A percentile compares a stretch with the other conserved stretches of the same genome.
Evolutionary conservation across 2,888 invertebrate species (phyloP).

Genomic region (Ophion slaviceki): DNA sequence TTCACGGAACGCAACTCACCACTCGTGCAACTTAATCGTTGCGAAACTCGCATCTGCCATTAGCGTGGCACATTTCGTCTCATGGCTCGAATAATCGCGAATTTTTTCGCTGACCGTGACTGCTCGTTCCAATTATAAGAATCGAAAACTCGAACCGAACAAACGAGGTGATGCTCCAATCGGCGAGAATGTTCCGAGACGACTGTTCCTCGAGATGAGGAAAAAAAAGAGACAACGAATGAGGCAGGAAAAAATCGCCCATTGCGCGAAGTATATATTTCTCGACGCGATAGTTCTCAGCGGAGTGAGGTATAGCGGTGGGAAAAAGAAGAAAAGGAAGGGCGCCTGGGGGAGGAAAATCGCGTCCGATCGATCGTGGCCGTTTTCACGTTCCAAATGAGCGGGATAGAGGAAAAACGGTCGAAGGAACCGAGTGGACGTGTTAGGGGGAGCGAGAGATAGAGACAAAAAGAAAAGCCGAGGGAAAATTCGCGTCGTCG

Average conservation of each 20-base stretch:
- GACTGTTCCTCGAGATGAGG: conserved; percentile 34
- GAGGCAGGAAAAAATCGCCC: conserved; percentile 18
- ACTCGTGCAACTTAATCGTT: not conserved
- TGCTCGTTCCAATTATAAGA: conserved; percentile 29
- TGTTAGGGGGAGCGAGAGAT: conserved; percentile 49
- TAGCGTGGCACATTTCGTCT: not conserved
- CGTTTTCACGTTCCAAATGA: conserved; percentile 70
- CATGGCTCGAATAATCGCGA: not conserved
- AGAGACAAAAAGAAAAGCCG: conserved; percentile 56
- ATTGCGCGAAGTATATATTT: conserved; percentile 44
- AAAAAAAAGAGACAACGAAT: conserved; percentile 1
- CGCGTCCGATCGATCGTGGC: conserved; percentile 69
- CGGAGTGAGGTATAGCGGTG: conserved; percentile 26
- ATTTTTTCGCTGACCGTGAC: conserved; percentile 41
- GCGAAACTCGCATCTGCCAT: not conserved
- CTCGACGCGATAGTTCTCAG: conserved; percentile 40
- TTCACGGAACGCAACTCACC: no score
- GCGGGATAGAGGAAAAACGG: conserved; percentile 62
- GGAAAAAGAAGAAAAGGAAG: conserved; percentile 43
- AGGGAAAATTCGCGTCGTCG: conserved; percentile 76
- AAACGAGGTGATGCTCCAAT: conserved; percentile 35
- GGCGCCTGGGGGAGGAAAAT: conserved; percentile 60
- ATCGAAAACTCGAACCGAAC: conserved; percentile 24
- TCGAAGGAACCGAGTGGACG: conserved; percentile 53
- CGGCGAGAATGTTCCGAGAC: conserved; percentile 42